Conservation (phyloP, 2,888 invertebrate genomes). For the Ophioninae sp. region DNA sequence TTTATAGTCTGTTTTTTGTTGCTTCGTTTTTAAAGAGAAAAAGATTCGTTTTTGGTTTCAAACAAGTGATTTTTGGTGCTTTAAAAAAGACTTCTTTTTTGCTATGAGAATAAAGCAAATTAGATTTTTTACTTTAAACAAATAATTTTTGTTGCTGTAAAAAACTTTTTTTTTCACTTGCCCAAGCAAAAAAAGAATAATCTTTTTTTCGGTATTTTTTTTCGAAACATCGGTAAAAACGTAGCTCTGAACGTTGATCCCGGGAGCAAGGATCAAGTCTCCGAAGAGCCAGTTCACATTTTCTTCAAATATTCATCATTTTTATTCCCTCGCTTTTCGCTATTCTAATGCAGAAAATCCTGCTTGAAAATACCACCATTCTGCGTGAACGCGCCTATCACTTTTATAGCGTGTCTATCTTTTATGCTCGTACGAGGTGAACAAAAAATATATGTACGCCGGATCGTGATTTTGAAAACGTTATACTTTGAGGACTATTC, state of each 20-base stretch:
- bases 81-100: too few relatives aligned
- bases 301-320: conserved; percentile 62
- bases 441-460: background rate
- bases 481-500: background rate
- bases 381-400: background rate
- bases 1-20: too few relatives aligned
- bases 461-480: background rate
- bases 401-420: background rate
- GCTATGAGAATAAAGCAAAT: too few relatives aligned
- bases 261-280: conserved; percentile 33
- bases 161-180: too few relatives aligned
- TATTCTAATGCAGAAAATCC: conserved; percentile 38
- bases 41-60: too few relatives aligned
- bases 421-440: background rate
- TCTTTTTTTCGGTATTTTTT: background rate
- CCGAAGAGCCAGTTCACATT: conserved; percentile 55
- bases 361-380: conserved; percentile 27
- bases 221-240: background rate
- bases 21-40: too few relatives aligned
- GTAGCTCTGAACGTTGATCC: background rate
- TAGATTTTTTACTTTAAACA: too few relatives aligned
- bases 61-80: too few relatives aligned
- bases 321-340: conserved; percentile 5
- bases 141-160: too few relatives aligned
- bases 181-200: background rate